These are phyloP conservation scores for Eospalax fontanierii DNA, from an alignment of 2,797 vertebrate genomes.

Conservation along the genomic window DNA sequence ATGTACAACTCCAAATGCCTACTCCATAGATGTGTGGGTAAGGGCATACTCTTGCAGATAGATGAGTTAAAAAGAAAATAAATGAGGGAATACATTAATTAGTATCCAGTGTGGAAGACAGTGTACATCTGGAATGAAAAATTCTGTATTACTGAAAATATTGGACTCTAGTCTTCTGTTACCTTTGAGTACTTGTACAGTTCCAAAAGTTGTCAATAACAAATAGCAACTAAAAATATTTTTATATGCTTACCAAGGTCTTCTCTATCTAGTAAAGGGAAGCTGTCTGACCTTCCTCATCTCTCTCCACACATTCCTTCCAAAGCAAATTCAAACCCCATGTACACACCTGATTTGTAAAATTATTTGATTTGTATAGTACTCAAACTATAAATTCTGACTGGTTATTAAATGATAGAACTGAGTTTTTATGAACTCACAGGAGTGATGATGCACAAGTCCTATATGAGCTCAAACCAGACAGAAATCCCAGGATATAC, in stretches of 20 bases:
- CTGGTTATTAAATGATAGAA: neutral
- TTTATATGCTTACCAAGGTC: neutral
- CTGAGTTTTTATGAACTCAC: neutral
- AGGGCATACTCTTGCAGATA: neutral
- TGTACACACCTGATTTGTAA: neutral
- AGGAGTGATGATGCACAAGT: no score
- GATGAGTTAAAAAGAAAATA: neutral
- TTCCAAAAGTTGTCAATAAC: neutral
- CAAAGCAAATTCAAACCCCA: neutral
- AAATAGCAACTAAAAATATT: neutral
- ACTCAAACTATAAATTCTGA: neutral
- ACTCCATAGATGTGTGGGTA: neutral
- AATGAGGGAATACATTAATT: neutral
- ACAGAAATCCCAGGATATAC: no score
- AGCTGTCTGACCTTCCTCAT: neutral
- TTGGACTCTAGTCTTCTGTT: neutral
- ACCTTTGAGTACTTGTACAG: neutral
- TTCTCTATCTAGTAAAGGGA: neutral
- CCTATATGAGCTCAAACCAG: no score
- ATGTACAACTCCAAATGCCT: neutral
- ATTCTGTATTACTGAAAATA: neutral
- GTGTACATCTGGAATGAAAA: neutral
- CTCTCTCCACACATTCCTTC: neutral
- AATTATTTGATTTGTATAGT: neutral
- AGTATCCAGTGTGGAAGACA: neutral